phyloP scores from a whole-genome alignment of 2,888 invertebrate species.

The Drosophila pseudotakahashii region DNA sequence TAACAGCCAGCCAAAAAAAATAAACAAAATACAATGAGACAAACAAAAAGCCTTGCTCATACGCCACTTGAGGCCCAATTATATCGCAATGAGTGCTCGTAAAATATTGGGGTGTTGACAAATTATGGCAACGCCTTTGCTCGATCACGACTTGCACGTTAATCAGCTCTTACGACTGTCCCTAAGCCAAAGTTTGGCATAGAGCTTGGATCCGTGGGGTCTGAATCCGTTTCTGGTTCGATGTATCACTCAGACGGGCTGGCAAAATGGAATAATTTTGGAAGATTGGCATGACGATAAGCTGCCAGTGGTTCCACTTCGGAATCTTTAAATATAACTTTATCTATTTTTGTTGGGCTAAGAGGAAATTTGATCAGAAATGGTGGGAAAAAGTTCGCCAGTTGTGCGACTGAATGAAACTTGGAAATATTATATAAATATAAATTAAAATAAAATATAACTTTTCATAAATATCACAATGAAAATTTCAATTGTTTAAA shows the following conservation, averaged over 20 bases:
- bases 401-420: too few species aligned
- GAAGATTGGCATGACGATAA: conserved; percentile 2
- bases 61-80: conserved; percentile 63
- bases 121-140: conserved; percentile 82
- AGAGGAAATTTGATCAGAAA: not conserved
- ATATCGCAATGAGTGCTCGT: conserved; percentile 78
- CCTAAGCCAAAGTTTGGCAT: not conserved
- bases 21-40: not conserved
- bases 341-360: not conserved
- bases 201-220: not conserved
- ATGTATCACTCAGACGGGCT: not conserved
- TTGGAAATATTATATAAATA: too few species aligned
- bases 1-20: conserved; percentile 41
- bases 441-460: too few species aligned
- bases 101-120: conserved; percentile 82
- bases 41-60: conserved; percentile 20
- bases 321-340: not conserved
- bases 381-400: not conserved
- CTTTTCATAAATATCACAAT: too few species aligned
- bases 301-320: not conserved
- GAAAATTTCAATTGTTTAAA: too few species aligned
- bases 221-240: conserved; percentile 10
- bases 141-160: conserved; percentile 59
- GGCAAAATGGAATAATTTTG: not conserved
- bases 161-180: conserved; percentile 41